Conservation (phyloP, 2,888 invertebrate genomes). For the Cerastoderma edule region DNA sequence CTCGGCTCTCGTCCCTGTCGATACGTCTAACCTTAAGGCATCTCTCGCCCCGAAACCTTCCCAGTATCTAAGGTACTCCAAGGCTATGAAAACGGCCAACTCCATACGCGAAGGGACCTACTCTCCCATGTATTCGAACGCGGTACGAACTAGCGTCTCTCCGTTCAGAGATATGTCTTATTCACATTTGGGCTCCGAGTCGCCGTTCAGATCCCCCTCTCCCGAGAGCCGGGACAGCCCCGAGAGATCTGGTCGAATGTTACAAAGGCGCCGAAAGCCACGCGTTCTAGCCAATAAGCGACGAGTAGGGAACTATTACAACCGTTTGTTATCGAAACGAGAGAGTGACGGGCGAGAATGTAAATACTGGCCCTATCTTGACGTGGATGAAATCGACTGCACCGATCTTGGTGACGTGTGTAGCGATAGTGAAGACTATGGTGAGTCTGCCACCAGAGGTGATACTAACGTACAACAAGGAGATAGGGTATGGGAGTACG, state of each 20-base stretch:
- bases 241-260: slow-evolving; percentile 44
- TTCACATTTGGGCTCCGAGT: slow-evolving; percentile 38
- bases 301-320: slow-evolving; percentile 67
- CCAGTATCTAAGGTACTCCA: slow-evolving; percentile 40
- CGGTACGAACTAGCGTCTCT: slow-evolving; percentile 39
- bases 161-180: slow-evolving; percentile 37
- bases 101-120: slow-evolving; percentile 38
- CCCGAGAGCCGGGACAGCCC: slow-evolving; percentile 35
- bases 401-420: slow-evolving; percentile 64
- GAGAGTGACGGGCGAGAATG: slow-evolving; percentile 49
- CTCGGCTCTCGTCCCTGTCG: slow-evolving; percentile 33
- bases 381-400: slow-evolving; percentile 68
- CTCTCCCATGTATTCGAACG: slow-evolving; percentile 46
- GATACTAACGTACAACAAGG: slow-evolving; percentile 13
- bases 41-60: slow-evolving; percentile 45
- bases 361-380: slow-evolving; percentile 70
- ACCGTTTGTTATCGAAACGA: slow-evolving; percentile 56
- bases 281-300: slow-evolving; percentile 61
- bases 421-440: slow-evolving; percentile 57
- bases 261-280: slow-evolving; percentile 55
- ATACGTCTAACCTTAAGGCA: slow-evolving; percentile 32
- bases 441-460: slow-evolving; percentile 6
- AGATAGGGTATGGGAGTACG: slow-evolving; percentile 19
- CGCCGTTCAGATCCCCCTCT: slow-evolving; percentile 44
- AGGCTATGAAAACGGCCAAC: slow-evolving; percentile 36